Percentiles rank a stretch among this genome's conserved stretches.
phyloP scores from a whole-genome alignment of 2,113 vertebrate species.

The Irena cyanogastra region DNA sequence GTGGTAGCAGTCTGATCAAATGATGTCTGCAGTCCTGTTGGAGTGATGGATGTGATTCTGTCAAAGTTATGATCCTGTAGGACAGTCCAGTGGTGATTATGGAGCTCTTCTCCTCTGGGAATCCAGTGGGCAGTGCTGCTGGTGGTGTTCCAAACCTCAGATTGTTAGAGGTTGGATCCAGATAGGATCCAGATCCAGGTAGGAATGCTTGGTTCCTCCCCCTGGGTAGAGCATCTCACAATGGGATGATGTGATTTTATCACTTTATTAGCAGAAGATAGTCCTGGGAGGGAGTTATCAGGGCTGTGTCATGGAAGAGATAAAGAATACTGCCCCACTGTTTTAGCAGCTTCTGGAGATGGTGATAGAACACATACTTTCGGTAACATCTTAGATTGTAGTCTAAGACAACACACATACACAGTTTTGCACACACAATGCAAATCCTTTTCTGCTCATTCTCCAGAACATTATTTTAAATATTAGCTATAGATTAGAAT shows the following conservation, averaged over 20 bases:
- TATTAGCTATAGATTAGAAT: not conserved
- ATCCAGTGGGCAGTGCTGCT: not conserved
- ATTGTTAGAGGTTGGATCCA: not conserved
- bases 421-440: not conserved
- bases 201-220: not conserved
- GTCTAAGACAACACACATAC: not conserved
- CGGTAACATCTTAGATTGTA: not conserved
- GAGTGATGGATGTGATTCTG: not conserved
- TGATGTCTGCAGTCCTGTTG: not conserved
- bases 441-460: not conserved
- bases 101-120: not conserved
- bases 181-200: not conserved
- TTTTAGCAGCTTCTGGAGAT: not conserved
- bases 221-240: not conserved
- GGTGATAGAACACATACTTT: not conserved
- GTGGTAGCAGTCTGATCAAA: too few relatives aligned
- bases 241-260: not conserved
- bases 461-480: not conserved
- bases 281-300: not conserved
- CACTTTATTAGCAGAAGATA: not conserved
- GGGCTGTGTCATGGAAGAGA: too few relatives aligned
- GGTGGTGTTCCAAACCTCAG: too few relatives aligned
- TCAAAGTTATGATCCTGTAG: not conserved
- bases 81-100: not conserved
- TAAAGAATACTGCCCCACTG: not conserved